These are phyloP conservation scores for Leucania comma DNA, from an alignment of 2,888 invertebrate species.

Conservation along the genomic window DNA sequence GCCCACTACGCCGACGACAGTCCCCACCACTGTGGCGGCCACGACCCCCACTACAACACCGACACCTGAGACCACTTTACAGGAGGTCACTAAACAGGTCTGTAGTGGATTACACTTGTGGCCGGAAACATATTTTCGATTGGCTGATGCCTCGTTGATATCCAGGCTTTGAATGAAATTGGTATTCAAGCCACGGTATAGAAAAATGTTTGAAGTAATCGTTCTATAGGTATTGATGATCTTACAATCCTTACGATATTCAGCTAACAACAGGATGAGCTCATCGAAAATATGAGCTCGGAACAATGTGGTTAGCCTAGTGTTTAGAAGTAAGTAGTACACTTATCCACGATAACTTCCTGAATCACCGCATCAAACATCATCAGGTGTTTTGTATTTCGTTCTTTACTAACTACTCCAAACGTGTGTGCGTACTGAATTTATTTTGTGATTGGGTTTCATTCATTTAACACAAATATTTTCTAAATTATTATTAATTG, in stretches of 20 bases:
- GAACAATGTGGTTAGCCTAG: background rate
- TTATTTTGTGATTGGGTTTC: constrained; percentile 55
- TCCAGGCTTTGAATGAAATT: no score
- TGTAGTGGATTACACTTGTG: constrained; percentile 60
- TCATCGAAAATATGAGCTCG: constrained; percentile 37
- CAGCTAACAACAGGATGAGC: background rate
- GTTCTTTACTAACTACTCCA: constrained; percentile 53
- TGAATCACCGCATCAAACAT: constrained; percentile 39
- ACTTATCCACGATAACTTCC: constrained; percentile 21
- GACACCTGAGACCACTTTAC: constrained; percentile 78
- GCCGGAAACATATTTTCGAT: constrained; percentile 41
- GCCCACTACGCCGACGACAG: constrained; percentile 59
- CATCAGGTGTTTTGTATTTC: constrained; percentile 47
- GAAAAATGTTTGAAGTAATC: no score
- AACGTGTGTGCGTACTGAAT: constrained; percentile 44
- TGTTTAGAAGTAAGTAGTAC: constrained; percentile 24
- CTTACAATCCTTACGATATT: no score
- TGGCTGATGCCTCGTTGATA: background rate
- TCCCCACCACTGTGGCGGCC: constrained; percentile 63
- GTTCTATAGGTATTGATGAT: no score
- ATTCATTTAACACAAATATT: constrained; percentile 45
- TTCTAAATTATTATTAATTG: constrained; percentile 66
- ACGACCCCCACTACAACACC: constrained; percentile 75
- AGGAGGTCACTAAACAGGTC: constrained; percentile 85
- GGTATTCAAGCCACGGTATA: no score